Conservation (phyloP, 2,888 invertebrate genomes). For the Cataglyphis albicans region DNA sequence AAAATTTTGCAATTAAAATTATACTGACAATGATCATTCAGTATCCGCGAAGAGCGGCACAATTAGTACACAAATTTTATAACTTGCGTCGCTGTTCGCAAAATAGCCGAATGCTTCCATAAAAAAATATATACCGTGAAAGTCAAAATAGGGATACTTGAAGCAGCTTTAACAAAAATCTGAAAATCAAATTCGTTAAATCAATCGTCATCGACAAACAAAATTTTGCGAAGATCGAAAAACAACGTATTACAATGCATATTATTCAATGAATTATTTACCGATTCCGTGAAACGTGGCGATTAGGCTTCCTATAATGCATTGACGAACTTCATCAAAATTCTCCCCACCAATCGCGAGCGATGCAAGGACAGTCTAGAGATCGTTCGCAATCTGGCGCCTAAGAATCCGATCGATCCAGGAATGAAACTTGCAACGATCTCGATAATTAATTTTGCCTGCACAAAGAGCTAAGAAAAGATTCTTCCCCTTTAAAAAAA, state of each 20-base stretch:
- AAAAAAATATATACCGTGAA: background rate
- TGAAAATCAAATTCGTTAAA: background rate
- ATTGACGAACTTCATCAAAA: background rate
- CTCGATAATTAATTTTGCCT: slow-evolving; percentile 14
- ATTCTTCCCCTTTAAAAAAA: background rate
- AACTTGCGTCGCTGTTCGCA: slow-evolving; percentile 31
- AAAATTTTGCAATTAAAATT: background rate
- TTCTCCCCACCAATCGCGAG: slow-evolving; percentile 13
- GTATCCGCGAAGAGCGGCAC: slow-evolving; percentile 21
- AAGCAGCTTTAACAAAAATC: slow-evolving; percentile 28
- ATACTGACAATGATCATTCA: slow-evolving; percentile 4
- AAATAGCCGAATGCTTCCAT: slow-evolving; percentile 3
- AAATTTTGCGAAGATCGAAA: background rate
- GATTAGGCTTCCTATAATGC: slow-evolving; percentile 44
- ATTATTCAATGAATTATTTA: slow-evolving; percentile 24
- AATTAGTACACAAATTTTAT: slow-evolving; percentile 1
- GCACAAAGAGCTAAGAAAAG: background rate
- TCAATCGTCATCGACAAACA: background rate
- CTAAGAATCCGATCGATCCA: slow-evolving; percentile 61
- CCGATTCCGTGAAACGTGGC: background rate
- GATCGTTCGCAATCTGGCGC: slow-evolving; percentile 63
- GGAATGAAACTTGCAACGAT: slow-evolving; percentile 23
- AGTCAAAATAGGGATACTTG: background rate
- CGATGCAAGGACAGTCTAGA: slow-evolving; percentile 48
- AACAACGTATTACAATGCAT: background rate